phyloP scores from a whole-genome alignment of 2,113 vertebrate genomes.

The Serilophus lunatus region DNA sequence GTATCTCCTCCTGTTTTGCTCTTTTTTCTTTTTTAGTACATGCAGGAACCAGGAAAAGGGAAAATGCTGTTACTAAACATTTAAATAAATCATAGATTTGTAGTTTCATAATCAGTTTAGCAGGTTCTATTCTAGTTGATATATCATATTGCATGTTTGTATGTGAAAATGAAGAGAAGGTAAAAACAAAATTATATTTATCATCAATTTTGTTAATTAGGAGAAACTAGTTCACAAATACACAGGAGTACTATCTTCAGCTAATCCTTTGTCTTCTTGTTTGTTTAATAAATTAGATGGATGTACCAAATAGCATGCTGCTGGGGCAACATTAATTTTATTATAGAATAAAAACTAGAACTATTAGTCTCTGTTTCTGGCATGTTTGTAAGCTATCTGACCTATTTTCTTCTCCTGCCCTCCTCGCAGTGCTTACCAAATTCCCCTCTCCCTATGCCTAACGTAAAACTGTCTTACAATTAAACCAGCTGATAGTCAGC shows the following conservation, averaged over 20 bases:
- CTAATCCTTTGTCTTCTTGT: slow-evolving; percentile 54
- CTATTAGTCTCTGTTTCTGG: slow-evolving; percentile 57
- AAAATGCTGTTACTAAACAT: slow-evolving; percentile 19
- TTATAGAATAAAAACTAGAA: slow-evolving; percentile 52
- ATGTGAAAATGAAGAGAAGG: slow-evolving; percentile 5
- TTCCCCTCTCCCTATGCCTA: not conserved
- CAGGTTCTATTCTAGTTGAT: slow-evolving; percentile 23
- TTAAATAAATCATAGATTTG: slow-evolving; percentile 13
- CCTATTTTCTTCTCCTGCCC: slow-evolving; percentile 26
- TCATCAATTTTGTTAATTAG: slow-evolving; percentile 56
- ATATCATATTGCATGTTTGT: not conserved
- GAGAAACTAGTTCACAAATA: slow-evolving; percentile 51
- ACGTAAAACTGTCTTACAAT: slow-evolving; percentile 3
- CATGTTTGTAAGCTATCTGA: slow-evolving; percentile 54
- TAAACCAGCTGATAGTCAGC: slow-evolving; percentile 34
- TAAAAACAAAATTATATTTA: slow-evolving; percentile 57
- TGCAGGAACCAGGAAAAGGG: not conserved
- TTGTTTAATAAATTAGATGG: slow-evolving; percentile 67
- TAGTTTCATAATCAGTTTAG: slow-evolving; percentile 32
- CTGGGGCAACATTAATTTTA: slow-evolving; percentile 67
- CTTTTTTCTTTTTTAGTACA: not conserved
- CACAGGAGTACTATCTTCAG: slow-evolving; percentile 44
- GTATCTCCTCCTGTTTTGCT: not conserved
- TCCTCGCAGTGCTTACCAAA: not conserved
- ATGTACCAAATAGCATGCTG: slow-evolving; percentile 55